phyloP scores from a whole-genome alignment of 92 coral and sea anemone genomes.

The Porites rus region DNA sequence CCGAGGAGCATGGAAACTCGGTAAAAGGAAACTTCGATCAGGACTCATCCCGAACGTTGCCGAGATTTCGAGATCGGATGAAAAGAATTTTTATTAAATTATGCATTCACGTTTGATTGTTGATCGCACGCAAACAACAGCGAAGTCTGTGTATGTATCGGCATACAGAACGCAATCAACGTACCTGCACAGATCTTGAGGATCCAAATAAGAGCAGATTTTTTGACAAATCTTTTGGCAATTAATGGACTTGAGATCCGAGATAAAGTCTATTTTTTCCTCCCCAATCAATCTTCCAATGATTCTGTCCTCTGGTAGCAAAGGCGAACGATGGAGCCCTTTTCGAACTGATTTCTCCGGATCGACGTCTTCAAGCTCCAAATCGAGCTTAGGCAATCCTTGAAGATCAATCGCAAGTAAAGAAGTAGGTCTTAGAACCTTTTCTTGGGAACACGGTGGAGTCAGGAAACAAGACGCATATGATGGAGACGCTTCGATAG shows the following conservation, averaged over 20 bases:
- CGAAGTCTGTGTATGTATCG: not conserved
- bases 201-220: conserved; percentile 67
- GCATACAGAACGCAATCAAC: not conserved
- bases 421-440: conserved; percentile 32
- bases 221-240: conserved; percentile 68
- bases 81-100: not conserved
- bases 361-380: conserved; percentile 54
- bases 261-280: conserved; percentile 55
- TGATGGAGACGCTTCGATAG: conserved; percentile 28
- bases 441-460: conserved; percentile 72
- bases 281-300: conserved; percentile 59
- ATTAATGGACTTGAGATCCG: conserved; percentile 57
- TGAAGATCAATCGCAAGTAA: conserved; percentile 15
- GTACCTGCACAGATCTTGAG: conserved; percentile 78
- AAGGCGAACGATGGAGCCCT: conserved; percentile 54
- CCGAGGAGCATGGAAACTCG: no score
- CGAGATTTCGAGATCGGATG: no score
- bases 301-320: conserved; percentile 55
- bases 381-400: conserved; percentile 56
- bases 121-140: not conserved
- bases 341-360: conserved; percentile 10
- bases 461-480: conserved; percentile 68
- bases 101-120: conserved; percentile 2
- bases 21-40: no score
- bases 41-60: no score